Percentiles rank a stretch among this genome's conserved stretches.
phyloP scores from a whole-genome alignment of 2,888 invertebrate species.

The Acanthosoma haemorrhoidale region DNA sequence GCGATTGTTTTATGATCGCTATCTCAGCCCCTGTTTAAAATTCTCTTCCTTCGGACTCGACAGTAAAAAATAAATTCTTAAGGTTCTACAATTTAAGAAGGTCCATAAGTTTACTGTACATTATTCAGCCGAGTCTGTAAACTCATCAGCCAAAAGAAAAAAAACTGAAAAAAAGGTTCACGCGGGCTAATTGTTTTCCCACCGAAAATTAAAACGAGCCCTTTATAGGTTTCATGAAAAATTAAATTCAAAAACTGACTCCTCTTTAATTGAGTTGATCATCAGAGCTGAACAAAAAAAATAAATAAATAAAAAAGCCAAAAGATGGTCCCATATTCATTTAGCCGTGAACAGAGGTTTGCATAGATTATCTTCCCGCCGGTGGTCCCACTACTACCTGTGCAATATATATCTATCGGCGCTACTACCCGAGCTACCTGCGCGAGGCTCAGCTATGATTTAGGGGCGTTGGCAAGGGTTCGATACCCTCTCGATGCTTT shows the following conservation, averaged over 20 bases:
- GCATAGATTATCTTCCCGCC: constrained; percentile 12
- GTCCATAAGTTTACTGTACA: too few relatives aligned
- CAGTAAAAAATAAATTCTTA: too few relatives aligned
- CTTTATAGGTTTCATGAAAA: not conserved
- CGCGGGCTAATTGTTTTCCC: not conserved
- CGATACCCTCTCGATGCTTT: constrained; percentile 4
- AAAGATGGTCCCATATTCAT: not conserved
- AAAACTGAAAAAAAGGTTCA: too few relatives aligned
- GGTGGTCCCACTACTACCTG: constrained; percentile 6
- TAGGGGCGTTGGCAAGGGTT: constrained; percentile 3
- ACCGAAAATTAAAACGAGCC: too few relatives aligned
- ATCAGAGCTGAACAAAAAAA: not conserved
- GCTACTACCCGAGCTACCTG: too few relatives aligned
- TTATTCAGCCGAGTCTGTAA: too few relatives aligned
- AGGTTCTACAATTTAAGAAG: too few relatives aligned
- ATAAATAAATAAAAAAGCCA: not conserved
- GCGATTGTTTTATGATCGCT: too few relatives aligned
- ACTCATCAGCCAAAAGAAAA: too few relatives aligned
- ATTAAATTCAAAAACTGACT: constrained; percentile 4
- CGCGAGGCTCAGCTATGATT: not conserved
- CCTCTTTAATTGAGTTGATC: constrained; percentile 6
- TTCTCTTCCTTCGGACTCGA: too few relatives aligned
- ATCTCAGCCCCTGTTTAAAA: too few relatives aligned
- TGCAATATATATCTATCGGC: too few relatives aligned
- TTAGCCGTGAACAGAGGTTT: constrained; percentile 14